These are phyloP conservation scores for Elymnias hypermnestra DNA, from an alignment of 1,140 invertebrate genomes.

Conservation along the genomic window DNA sequence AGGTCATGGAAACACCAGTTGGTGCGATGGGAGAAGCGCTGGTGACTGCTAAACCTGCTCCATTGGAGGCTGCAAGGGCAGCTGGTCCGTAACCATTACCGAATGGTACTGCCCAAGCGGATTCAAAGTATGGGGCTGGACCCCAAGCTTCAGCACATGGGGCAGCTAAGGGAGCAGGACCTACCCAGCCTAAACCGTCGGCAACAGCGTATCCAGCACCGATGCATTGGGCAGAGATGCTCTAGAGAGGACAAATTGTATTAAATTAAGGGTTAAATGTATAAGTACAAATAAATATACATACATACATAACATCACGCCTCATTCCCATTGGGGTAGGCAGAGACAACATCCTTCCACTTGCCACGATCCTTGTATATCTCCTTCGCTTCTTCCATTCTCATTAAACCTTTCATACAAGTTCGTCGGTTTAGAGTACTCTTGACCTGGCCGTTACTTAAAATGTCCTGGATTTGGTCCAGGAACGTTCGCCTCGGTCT, in stretches of 20 bases:
- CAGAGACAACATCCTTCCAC: no score
- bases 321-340: no score
- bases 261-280: no score
- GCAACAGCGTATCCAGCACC: not conserved
- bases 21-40: conserved; percentile 27
- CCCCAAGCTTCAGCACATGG: not conserved
- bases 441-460: no score
- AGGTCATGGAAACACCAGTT: conserved; percentile 11
- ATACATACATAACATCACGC: no score
- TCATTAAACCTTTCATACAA: no score
- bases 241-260: not conserved
- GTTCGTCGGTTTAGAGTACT: no score
- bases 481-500: no score
- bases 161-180: not conserved
- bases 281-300: no score
- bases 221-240: not conserved
- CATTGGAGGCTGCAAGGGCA: conserved; percentile 15
- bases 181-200: not conserved
- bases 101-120: not conserved
- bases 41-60: conserved; percentile 20
- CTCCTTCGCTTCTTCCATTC: no score
- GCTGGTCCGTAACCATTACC: conserved; percentile 1
- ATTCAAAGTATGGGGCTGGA: not conserved
- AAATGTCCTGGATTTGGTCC: no score
- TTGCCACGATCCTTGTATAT: no score